Base-by-base conservation (phyloP, 2,797 vertebrate genomes). In the Huso huso region DNA sequence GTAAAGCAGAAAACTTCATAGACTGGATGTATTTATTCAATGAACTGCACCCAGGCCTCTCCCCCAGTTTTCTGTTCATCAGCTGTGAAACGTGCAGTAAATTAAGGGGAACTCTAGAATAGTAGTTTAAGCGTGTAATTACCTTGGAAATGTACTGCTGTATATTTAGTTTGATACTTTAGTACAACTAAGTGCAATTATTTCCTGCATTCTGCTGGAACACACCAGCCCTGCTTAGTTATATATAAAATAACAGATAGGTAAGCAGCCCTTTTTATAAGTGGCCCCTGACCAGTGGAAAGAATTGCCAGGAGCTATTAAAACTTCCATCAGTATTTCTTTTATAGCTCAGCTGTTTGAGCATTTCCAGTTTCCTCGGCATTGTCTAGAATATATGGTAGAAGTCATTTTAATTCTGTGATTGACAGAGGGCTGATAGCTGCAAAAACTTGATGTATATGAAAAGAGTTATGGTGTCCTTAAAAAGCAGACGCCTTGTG, bases 181-280 rank as follows among this genome's bases (percentile, higher is more conserved):
- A 37, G 4, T 37, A 37, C 23, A 37, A 37, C 23, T 37, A 37
- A 3, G 23, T 75, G 80, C 84, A 84, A 90, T 89, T 88, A 87
- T 88, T 90, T 88, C 88, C 86, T 88, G 86, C 87, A 87, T 79
- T 84, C 80, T 82, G 84, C 86, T 84, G 84, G 84, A 87, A 82
- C 86, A 86, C 75, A 79, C 82, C 76, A 72, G 82, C 82, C 84
- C 86, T 84, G 80, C 78, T 81, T 87, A 84, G 87, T 81, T 83
- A 83, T 84, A 92, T 92, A 91, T 92, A 91, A 94, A 94, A 93
- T 91, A 93, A 91, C 91, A 91, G 86, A 86, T 93, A 89, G 84
- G 88, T 89, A 91, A 92, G 93, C 91, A 90, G 87, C 74, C 4
- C 23, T 37, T 37, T 37, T 37, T 37, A 37, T 37, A 37, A 37